Percentiles rank a stretch among this genome's conserved stretches.
These are phyloP conservation scores for Rhimphoctona megacephalus DNA, from an alignment of 2,888 invertebrate genomes.

Conservation along the genomic window DNA sequence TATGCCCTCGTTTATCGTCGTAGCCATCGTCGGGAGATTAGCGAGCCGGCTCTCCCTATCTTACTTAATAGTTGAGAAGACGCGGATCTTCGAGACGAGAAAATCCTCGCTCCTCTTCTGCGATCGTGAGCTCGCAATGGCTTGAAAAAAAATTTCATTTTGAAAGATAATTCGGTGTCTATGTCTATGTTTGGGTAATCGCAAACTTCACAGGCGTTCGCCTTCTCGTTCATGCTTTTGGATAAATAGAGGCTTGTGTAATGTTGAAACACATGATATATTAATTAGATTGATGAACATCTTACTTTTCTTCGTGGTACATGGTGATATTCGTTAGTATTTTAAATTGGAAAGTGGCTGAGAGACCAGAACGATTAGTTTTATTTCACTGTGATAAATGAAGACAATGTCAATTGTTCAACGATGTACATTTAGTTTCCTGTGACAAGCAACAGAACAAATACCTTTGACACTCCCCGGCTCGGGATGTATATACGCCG, in stretches of 20 bases:
- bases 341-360: background rate
- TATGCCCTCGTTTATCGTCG: conserved; percentile 72
- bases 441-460: conserved; percentile 54
- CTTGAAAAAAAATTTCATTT: conserved; percentile 15
- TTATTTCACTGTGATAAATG: conserved; percentile 15
- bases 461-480: conserved; percentile 53
- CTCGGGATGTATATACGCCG: conserved; percentile 40
- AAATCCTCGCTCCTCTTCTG: conserved; percentile 26
- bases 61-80: conserved; percentile 49
- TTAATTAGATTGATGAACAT: background rate
- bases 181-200: background rate
- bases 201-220: background rate
- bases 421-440: background rate
- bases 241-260: background rate
- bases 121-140: conserved; percentile 13
- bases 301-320: background rate
- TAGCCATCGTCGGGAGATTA: conserved; percentile 68
- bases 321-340: background rate
- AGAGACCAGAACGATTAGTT: conserved; percentile 9
- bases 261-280: background rate
- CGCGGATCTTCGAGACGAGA: conserved; percentile 48
- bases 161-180: conserved; percentile 20
- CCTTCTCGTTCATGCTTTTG: background rate
- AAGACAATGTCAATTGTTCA: conserved; percentile 39
- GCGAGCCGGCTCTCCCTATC: conserved; percentile 55